These are phyloP conservation scores for Belonocnema kinseyi DNA, from an alignment of 1,140 invertebrate genomes.

Conservation along the genomic window DNA sequence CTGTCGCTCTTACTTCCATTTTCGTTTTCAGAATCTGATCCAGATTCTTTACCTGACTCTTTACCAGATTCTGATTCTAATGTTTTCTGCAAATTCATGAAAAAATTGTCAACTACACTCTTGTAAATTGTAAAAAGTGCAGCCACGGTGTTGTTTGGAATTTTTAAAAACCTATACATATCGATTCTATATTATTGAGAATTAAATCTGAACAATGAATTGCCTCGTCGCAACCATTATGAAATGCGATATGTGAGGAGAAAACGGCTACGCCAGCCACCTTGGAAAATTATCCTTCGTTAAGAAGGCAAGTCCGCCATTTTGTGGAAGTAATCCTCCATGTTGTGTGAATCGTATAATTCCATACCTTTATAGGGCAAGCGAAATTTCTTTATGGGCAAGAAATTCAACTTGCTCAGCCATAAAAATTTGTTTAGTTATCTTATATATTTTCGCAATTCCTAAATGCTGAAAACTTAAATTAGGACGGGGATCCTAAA, in stretches of 20 bases:
- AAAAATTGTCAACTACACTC: conserved; percentile 39
- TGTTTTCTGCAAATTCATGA: conserved; percentile 77
- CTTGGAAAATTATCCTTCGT: conserved; percentile 33
- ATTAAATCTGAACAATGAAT: conserved; percentile 8
- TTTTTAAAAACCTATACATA: conserved; percentile 38
- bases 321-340: conserved; percentile 37
- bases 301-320: conserved; percentile 43
- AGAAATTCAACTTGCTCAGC: no score
- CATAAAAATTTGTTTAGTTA: no score
- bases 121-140: conserved; percentile 23
- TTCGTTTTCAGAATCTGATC: conserved; percentile 79
- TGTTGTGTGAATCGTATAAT: no score
- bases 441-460: no score
- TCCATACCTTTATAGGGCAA: no score
- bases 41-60: conserved; percentile 80
- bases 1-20: conserved; percentile 80
- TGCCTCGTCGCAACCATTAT: neutral
- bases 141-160: conserved; percentile 62
- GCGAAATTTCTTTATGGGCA: no score
- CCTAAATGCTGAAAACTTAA: no score
- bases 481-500: neutral
- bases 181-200: neutral
- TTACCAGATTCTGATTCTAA: conserved; percentile 80
- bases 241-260: neutral
- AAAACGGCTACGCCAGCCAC: neutral